Evolutionary conservation across 2,888 invertebrate species (phyloP).

Genomic region (Lymantria dispar): DNA sequence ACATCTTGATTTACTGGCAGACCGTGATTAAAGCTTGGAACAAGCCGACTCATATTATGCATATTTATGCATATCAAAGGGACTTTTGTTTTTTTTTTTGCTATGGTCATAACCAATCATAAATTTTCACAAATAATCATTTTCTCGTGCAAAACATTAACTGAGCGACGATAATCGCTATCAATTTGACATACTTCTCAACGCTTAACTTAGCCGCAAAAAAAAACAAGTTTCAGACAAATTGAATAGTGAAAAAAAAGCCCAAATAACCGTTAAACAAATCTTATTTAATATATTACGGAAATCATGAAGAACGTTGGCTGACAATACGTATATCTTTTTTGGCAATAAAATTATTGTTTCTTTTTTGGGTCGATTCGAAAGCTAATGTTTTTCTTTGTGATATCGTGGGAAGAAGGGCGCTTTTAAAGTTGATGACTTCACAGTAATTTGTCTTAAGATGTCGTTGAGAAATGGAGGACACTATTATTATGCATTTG

Average conservation of each 20-base stretch:
- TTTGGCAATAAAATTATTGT: constrained; percentile 4
- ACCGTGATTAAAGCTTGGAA: too few species aligned
- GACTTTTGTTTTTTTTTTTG: too few species aligned
- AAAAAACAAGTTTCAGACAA: constrained; percentile 22
- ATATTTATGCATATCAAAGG: background rate
- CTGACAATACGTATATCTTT: constrained; percentile 26
- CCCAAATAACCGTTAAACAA: constrained; percentile 33
- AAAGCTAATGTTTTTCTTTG: constrained; percentile 18
- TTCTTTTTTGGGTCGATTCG: constrained; percentile 20
- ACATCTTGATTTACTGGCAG: too few species aligned
- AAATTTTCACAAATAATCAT: constrained; percentile 1
- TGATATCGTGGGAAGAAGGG: constrained; percentile 13
- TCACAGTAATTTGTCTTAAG: background rate
- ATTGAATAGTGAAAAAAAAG: constrained; percentile 18
- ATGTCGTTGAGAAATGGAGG: background rate
- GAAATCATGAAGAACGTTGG: constrained; percentile 41
- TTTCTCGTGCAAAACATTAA: background rate
- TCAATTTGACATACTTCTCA: constrained; percentile 45
- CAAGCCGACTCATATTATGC: too few species aligned
- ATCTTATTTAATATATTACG: constrained; percentile 55
- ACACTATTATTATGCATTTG: background rate
- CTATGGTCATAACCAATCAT: background rate
- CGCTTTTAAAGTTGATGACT: background rate
- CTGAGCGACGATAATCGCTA: constrained; percentile 29
- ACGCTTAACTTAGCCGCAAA: constrained; percentile 31